phyloP scores from a whole-genome alignment of 2,113 vertebrate genomes.

The Sturnira hondurensis region DNA sequence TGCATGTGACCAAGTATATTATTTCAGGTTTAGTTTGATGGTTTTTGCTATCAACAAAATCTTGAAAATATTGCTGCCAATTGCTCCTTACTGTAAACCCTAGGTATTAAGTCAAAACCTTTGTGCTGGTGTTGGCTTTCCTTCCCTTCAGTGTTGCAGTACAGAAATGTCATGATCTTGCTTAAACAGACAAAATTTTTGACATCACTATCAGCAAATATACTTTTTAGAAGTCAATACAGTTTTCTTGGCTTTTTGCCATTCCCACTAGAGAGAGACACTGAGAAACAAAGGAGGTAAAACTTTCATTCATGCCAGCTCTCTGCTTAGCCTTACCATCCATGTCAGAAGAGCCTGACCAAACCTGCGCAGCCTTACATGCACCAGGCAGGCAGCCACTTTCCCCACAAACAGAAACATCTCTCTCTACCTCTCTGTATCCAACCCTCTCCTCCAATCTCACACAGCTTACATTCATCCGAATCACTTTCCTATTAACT shows the following conservation, averaged over 20 bases:
- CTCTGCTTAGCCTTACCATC: neutral
- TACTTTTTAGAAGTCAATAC: neutral
- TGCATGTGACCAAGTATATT: neutral
- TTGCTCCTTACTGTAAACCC: neutral
- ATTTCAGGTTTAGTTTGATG: neutral
- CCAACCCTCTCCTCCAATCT: neutral
- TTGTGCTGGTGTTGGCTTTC: neutral
- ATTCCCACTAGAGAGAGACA: neutral
- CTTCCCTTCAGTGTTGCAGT: neutral
- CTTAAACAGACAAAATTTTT: neutral
- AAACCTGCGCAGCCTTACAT: accelerated
- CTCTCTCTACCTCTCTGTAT: neutral
- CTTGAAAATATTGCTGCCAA: neutral
- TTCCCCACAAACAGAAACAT: neutral
- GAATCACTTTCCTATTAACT: neutral
- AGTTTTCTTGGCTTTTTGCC: neutral
- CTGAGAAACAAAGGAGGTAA: neutral
- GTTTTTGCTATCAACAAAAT: neutral
- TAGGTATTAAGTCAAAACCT: neutral
- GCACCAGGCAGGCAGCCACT: neutral
- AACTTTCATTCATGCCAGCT: neutral
- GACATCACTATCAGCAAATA: neutral
- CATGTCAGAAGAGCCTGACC: neutral
- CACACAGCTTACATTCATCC: neutral
- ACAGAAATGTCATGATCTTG: neutral